Evolutionary conservation across 2,888 invertebrate genomes (phyloP), one percentile per base, ranked within the genome.

Genomic region (Metellina segmentata): DNA sequence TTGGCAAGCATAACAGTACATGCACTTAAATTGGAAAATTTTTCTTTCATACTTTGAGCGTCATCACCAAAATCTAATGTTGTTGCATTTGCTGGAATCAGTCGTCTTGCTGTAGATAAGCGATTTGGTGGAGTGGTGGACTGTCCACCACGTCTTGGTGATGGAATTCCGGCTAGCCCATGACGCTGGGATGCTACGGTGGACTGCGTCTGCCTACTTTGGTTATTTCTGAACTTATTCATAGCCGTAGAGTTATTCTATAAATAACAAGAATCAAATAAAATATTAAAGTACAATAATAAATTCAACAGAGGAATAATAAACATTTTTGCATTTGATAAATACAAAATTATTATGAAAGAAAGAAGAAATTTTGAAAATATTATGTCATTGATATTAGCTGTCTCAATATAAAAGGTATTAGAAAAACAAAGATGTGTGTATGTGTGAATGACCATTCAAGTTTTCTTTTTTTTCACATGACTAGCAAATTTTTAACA

Each of bases 141-240:
- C 13, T 70, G 11, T 6, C 34, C 7, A 20, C 1, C 6, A 4
- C 5, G 53, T n/a, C 16, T 6, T 7, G 71, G n/a, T 19, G n/a
- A 49, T 6, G 34, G 16, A 6, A n/a, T 51, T 61, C 49, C 20
- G 7, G 61, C 49, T 51, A 71, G 70, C 8, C 19, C 48, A 34
- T 69, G 48, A 8, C 51, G 72, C 19, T 49, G 6, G 7, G 79
- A 78, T 13, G 79, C 52, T 20, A 61, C 13, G 7, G 81, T 85
- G 34, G 85, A 74, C 20, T 86, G 86, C 16, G 90, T 75, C 51
- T 82, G 86, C 48, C 19, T 77, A 11, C 52, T 77, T 9, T 91
- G 90, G 19, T 81, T 77, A 48, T 75, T n/a, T 75, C 19, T 81
- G 53, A 51, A 61, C 16, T 52, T 86, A 49, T 69, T n/a, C 69